These are phyloP conservation scores for Dastarcus helophoroides DNA, from an alignment of 2,888 invertebrate genomes.

Conservation along the genomic window DNA sequence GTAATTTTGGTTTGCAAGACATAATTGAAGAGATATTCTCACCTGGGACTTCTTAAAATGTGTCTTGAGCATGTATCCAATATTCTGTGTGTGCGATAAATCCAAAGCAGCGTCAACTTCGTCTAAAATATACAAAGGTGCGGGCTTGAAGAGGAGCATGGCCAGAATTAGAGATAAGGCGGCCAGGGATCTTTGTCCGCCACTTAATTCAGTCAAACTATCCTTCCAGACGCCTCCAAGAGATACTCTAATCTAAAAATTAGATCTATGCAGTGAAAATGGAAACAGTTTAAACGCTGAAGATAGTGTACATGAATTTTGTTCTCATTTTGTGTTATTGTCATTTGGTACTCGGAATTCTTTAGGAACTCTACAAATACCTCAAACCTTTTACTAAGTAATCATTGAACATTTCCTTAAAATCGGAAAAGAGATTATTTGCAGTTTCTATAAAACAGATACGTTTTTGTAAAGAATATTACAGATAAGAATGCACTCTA, in stretches of 20 bases:
- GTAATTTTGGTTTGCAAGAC: too few relatives aligned
- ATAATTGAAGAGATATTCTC: too few relatives aligned
- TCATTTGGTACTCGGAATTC: too few relatives aligned
- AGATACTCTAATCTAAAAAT: slow-evolving; percentile 61
- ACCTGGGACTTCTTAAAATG: slow-evolving; percentile 85
- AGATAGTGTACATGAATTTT: neutral
- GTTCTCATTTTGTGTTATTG: neutral
- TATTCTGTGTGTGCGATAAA: slow-evolving; percentile 96
- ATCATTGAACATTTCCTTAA: too few relatives aligned
- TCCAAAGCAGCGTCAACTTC: slow-evolving; percentile 98
- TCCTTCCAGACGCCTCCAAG: slow-evolving; percentile 95
- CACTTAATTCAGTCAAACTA: slow-evolving; percentile 87
- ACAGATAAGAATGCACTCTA: too few relatives aligned
- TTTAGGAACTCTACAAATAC: too few relatives aligned
- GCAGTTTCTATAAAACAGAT: too few relatives aligned
- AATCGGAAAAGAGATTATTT: too few relatives aligned
- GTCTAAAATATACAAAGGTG: slow-evolving; percentile 95
- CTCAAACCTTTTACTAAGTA: too few relatives aligned
- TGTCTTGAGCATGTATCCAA: slow-evolving; percentile 84
- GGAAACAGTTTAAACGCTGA: too few relatives aligned
- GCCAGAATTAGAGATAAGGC: slow-evolving; percentile 93
- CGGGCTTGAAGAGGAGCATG: slow-evolving; percentile 93
- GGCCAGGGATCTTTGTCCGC: slow-evolving; percentile 92
- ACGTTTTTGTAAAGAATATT: too few relatives aligned
- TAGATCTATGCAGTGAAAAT: neutral